phyloP scores from a whole-genome alignment of 2,888 invertebrate genomes.

The Zeuzera pyrina region DNA sequence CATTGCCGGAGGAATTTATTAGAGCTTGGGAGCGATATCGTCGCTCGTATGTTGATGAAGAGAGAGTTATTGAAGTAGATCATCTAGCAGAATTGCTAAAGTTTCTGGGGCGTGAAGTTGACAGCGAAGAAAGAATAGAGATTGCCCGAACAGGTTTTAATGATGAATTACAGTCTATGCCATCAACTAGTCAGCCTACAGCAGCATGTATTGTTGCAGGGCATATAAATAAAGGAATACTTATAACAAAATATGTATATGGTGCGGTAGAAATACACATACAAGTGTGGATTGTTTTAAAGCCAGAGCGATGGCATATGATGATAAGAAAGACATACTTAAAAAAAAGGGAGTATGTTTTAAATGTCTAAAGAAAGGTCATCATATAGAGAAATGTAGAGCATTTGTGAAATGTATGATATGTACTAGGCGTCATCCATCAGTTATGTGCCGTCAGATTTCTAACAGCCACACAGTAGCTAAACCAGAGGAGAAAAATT shows the following conservation, averaged over 20 bases:
- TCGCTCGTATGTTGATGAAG: neutral
- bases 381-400: slow-evolving; percentile 1
- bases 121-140: neutral
- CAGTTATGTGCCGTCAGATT: neutral
- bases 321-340: too few species aligned
- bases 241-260: neutral
- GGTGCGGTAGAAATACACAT: neutral
- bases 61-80: too few species aligned
- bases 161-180: too few species aligned
- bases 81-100: neutral
- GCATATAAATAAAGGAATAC: too few species aligned
- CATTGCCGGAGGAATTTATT: neutral
- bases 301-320: slow-evolving; percentile 1
- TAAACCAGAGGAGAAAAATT: too few species aligned
- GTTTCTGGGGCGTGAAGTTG: neutral
- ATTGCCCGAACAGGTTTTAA: neutral
- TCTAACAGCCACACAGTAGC: too few species aligned
- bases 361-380: slow-evolving; percentile 2
- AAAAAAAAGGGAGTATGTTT: neutral
- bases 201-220: neutral
- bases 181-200: too few species aligned
- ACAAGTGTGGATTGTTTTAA: slow-evolving; percentile 1
- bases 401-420: neutral
- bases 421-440: slow-evolving; percentile 1
- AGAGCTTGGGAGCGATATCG: neutral